Evolutionary conservation across 1,140 invertebrate genomes (phyloP).

Genomic region (Aethina tumida): DNA sequence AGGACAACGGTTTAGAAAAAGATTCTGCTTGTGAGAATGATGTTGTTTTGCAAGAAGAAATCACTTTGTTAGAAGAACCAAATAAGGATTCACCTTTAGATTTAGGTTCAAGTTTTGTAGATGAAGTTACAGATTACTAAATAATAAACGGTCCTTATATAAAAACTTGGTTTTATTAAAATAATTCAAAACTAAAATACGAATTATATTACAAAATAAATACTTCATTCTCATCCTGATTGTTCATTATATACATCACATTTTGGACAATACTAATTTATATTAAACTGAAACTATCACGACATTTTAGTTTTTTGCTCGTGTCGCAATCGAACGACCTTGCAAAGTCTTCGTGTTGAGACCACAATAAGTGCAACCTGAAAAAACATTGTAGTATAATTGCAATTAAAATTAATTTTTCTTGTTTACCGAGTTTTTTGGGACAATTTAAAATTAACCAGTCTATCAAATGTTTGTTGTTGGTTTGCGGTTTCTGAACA

Average conservation of each 20-base stretch:
- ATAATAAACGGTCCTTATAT: neutral
- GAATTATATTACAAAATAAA: constrained; percentile 1
- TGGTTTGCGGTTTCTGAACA: constrained; percentile 12
- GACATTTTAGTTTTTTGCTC: constrained; percentile 10
- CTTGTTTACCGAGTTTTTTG: constrained; percentile 12
- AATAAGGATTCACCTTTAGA: too few species aligned
- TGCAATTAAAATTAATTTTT: constrained; percentile 10
- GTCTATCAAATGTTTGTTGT: constrained; percentile 10
- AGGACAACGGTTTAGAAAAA: too few species aligned
- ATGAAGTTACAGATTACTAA: constrained; percentile 8
- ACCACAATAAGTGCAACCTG: constrained; percentile 27
- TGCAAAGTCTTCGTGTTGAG: constrained; percentile 27
- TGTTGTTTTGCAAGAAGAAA: too few species aligned
- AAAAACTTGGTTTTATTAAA: neutral
- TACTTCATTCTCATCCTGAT: neutral
- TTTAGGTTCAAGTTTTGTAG: too few species aligned
- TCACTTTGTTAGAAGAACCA: too few species aligned
- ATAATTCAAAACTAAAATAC: neutral
- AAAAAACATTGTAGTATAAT: constrained; percentile 9
- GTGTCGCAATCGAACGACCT: constrained; percentile 20
- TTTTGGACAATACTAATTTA: constrained; percentile 4
- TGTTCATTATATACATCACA: constrained; percentile 5
- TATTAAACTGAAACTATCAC: constrained; percentile 16
- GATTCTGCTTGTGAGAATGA: too few species aligned
- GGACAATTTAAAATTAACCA: constrained; percentile 11